Conservation (phyloP, 2,113 vertebrate species). For the Elgaria multicarinata region DNA sequence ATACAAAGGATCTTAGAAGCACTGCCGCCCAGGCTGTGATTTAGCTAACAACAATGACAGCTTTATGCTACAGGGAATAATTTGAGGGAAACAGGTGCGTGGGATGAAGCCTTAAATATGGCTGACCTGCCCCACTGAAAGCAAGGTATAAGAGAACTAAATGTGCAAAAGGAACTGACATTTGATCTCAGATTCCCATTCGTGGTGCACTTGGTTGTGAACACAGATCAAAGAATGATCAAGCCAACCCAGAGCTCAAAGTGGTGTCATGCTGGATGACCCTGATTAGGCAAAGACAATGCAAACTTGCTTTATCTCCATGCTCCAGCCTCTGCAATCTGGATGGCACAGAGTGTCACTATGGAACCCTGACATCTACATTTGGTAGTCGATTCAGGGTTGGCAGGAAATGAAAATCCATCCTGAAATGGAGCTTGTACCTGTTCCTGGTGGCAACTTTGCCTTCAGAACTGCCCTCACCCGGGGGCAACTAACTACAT, state of each 20-base stretch:
- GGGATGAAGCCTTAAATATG: too few species aligned
- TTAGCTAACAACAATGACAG: too few species aligned
- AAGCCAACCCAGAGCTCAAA: neutral
- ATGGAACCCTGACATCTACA: constrained; percentile 8
- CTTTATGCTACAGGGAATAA: too few species aligned
- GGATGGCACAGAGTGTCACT: neutral
- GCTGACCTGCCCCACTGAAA: neutral
- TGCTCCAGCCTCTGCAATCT: neutral
- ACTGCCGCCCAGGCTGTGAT: too few species aligned
- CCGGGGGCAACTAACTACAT: constrained; percentile 36
- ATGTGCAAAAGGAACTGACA: neutral
- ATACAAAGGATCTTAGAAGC: too few species aligned
- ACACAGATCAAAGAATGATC: neutral
- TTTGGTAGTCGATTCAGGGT: constrained; percentile 20
- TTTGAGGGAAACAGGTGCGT: too few species aligned
- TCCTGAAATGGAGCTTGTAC: too few species aligned
- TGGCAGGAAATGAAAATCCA: constrained; percentile 11
- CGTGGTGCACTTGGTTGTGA: neutral
- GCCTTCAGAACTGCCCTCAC: neutral
- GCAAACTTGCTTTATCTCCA: neutral
- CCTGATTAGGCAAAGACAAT: neutral
- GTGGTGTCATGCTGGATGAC: neutral
- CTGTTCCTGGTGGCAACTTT: neutral
- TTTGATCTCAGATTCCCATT: neutral
- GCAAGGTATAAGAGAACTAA: neutral